Base-by-base conservation (phyloP, 2,797 vertebrate species). In the Clarias fuscus region DNA sequence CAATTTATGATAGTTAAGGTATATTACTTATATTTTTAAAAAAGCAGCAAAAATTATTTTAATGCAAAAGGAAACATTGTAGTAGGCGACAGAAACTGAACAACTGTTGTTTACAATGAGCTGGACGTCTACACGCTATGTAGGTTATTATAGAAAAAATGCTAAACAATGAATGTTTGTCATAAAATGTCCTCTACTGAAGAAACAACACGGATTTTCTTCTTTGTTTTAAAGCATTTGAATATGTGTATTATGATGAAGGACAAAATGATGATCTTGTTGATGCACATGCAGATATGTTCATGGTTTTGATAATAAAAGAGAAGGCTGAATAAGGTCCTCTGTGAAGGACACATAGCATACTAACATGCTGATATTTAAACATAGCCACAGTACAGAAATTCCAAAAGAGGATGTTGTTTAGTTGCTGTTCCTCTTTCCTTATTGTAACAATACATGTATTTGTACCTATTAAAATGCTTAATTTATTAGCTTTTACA, bases 261-360 rank as follows among this genome's bases (percentile, higher is more conserved):
- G 59, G 77, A 62, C 59, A 62, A 64, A 80, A 64, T 40, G 33
- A 83, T 75, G 20, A 73, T 83, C 15, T 7, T 18, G 4, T 15
- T 56, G 53, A 56, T 56, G n/a, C 62, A 59, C 22, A 7, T 56
- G 53, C 37, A 27, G 3, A 75, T 68, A 71, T 48, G 56, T 62
- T 72, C 30, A 84, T 84, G 53, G 82, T 27, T 73, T 73, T 84
- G 56, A 84, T 61, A 84, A 72, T 71, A 71, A 71, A 84, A 61
- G 30, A 72, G 82, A 61, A 72, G 27, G 68, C 22, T 83, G 27
- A 58, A 33, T 30, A 58, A 70, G 24, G 20, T 70, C 81, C 56
- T 73, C 22, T 70, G 68, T 72, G 56, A 65, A 73, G 78, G 78
- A 65, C 61, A 81, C 40, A 48, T 43, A 48, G 27, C 61, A 27